phyloP scores from a whole-genome alignment of 2,888 invertebrate genomes.

The Acrocera orbiculus region DNA sequence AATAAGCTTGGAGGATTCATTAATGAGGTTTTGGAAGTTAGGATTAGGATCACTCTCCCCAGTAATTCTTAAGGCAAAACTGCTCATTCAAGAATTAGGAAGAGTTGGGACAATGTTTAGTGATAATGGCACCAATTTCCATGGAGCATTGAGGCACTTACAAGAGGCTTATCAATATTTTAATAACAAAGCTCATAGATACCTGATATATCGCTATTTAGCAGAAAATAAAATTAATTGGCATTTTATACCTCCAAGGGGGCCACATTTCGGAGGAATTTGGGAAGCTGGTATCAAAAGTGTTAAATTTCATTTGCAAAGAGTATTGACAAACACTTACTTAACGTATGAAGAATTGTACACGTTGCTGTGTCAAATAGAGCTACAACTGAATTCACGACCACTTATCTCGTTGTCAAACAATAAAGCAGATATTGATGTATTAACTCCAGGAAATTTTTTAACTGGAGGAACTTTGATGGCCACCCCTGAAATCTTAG shows the following conservation, averaged over 20 bases:
- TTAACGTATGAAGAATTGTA: slow-evolving; percentile 13
- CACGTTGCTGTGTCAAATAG: slow-evolving; percentile 15
- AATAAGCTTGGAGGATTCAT: too few species aligned
- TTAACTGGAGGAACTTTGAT: neutral
- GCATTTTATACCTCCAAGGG: slow-evolving; percentile 8
- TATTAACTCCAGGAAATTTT: slow-evolving; percentile 5
- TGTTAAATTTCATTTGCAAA: slow-evolving; percentile 2
- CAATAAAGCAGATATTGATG: neutral
- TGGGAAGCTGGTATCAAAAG: slow-evolving; percentile 3
- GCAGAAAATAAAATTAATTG: slow-evolving; percentile 12
- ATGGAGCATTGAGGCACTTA: slow-evolving; percentile 7
- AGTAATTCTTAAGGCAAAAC: too few species aligned
- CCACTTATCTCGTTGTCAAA: neutral
- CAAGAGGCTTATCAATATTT: slow-evolving; percentile 3
- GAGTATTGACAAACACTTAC: neutral
- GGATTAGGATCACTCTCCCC: too few species aligned
- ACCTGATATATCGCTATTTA: neutral
- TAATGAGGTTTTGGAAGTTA: too few species aligned
- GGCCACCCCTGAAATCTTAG: neutral
- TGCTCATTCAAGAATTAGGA: too few species aligned
- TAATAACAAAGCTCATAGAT: neutral
- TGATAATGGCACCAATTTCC: slow-evolving; percentile 4
- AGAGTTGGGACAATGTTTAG: neutral
- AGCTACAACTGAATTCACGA: slow-evolving; percentile 1
- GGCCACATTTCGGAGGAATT: slow-evolving; percentile 5